Evolutionary conservation across 2,113 vertebrate species (phyloP).

Genomic region (Prionailurus viverrinus): DNA sequence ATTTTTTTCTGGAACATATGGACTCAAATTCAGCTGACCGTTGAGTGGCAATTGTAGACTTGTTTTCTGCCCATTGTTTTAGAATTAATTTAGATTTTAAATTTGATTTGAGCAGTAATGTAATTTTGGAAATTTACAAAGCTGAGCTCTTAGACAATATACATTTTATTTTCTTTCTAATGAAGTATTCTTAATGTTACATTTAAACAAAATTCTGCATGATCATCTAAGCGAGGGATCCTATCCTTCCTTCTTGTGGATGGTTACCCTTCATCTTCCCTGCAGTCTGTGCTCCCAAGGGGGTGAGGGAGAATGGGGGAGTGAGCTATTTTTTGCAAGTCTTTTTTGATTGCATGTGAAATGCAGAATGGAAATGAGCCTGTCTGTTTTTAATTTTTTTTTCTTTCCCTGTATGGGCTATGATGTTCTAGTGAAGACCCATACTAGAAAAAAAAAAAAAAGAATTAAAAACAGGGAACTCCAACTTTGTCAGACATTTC

Average conservation of each 20-base stretch:
- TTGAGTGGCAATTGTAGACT: background rate
- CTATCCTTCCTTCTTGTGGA: conserved; percentile 54
- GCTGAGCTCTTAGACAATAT: conserved; percentile 14
- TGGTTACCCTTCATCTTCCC: conserved; percentile 44
- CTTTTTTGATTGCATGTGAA: conserved; percentile 75
- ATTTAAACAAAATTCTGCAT: conserved; percentile 42
- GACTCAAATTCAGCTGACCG: background rate
- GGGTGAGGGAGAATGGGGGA: background rate
- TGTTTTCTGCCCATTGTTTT: conserved; percentile 49
- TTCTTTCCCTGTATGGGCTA: conserved; percentile 56
- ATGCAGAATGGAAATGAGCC: conserved; percentile 75
- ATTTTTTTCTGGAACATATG: conserved; percentile 39
- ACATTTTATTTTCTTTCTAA: conserved; percentile 52
- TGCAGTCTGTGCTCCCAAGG: conserved; percentile 38
- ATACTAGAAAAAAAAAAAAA: conserved; percentile 62
- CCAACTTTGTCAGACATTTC: conserved; percentile 69
- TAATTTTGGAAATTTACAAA: conserved; percentile 56
- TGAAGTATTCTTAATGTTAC: conserved; percentile 3
- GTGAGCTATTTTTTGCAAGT: conserved; percentile 60
- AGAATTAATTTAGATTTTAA: conserved; percentile 52
- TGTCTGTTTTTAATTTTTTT: conserved; percentile 79
- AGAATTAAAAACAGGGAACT: conserved; percentile 76
- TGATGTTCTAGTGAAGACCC: conserved; percentile 70
- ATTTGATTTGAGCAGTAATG: conserved; percentile 45
- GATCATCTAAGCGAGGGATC: background rate